A percentile compares a stretch with the other conserved stretches of the same genome.
These are phyloP conservation scores for Mustela lutreola DNA, from an alignment of 2,113 vertebrate species.

Conservation along the genomic window DNA sequence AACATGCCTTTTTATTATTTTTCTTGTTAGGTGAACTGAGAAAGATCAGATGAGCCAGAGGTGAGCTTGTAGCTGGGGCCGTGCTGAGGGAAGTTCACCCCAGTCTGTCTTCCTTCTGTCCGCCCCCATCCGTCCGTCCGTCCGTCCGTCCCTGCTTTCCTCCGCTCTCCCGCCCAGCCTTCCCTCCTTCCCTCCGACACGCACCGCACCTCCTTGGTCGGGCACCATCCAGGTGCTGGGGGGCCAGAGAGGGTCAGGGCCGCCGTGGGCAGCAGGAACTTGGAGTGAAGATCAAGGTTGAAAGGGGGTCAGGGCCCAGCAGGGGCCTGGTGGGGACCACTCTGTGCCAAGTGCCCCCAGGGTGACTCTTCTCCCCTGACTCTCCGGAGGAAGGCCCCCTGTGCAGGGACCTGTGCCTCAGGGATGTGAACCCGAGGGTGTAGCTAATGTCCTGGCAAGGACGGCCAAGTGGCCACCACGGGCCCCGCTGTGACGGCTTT, in stretches of 20 bases:
- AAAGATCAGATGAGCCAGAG: slow-evolving; percentile 77
- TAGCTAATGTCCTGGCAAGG: background rate
- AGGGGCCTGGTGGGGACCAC: too few relatives aligned
- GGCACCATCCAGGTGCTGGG: background rate
- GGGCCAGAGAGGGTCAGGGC: too few relatives aligned
- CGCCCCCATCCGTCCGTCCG: fast-evolving
- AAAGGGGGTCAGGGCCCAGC: background rate
- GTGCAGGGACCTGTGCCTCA: too few relatives aligned
- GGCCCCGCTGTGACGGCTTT: background rate
- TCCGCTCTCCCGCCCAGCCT: too few relatives aligned
- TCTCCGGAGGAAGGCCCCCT: background rate
- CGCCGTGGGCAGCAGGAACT: background rate
- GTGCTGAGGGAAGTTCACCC: background rate
- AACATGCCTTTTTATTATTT: slow-evolving; percentile 73
- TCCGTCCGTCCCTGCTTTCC: too few relatives aligned
- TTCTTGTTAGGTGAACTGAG: slow-evolving; percentile 80
- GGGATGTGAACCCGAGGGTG: background rate
- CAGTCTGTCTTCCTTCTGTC: background rate
- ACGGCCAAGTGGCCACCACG: background rate
- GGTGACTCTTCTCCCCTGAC: too few relatives aligned
- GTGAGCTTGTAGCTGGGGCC: slow-evolving; percentile 62
- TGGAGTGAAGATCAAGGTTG: background rate
- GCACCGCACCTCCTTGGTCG: background rate
- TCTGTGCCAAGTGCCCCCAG: background rate
- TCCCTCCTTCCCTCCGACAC: fast-evolving